These are phyloP conservation scores for Syritta pipiens DNA, from an alignment of 2,888 invertebrate species.

Conservation along the genomic window DNA sequence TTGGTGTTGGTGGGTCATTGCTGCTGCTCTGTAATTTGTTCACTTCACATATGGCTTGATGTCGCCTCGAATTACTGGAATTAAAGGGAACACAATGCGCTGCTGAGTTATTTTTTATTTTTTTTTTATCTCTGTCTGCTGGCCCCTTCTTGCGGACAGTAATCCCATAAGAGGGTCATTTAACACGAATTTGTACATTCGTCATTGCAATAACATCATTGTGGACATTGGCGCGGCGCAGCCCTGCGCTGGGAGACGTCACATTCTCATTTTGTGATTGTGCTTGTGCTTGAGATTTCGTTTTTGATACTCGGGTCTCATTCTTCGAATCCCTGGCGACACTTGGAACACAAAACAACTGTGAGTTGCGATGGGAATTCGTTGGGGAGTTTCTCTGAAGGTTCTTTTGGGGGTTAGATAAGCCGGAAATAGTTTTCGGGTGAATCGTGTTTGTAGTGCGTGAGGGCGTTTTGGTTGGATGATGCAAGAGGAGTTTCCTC, in stretches of 20 bases:
- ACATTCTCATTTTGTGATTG: constrained; percentile 13
- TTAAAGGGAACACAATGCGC: constrained; percentile 34
- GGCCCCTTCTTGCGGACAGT: constrained; percentile 8
- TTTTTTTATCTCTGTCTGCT: no score
- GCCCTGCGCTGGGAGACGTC: neutral
- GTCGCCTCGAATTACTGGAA: constrained; percentile 56
- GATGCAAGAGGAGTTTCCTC: no score
- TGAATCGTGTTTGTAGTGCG: no score
- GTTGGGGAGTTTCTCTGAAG: no score
- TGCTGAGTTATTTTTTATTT: constrained; percentile 17
- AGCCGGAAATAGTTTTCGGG: no score
- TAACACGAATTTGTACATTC: constrained; percentile 48
- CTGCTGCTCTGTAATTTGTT: constrained; percentile 34
- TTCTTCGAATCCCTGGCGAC: constrained; percentile 40
- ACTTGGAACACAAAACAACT: constrained; percentile 11
- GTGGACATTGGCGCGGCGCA: neutral
- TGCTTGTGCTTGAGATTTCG: constrained; percentile 32
- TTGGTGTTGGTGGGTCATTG: constrained; percentile 37
- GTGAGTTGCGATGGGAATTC: neutral
- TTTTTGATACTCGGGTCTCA: constrained; percentile 21
- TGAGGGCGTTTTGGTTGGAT: no score
- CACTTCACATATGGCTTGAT: constrained; percentile 43
- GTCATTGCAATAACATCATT: constrained; percentile 18
- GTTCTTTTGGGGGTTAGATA: no score
- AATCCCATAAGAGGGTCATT: constrained; percentile 48